phyloP scores from a whole-genome alignment of 2,797 vertebrate species.

The Poecilia wingei region DNA sequence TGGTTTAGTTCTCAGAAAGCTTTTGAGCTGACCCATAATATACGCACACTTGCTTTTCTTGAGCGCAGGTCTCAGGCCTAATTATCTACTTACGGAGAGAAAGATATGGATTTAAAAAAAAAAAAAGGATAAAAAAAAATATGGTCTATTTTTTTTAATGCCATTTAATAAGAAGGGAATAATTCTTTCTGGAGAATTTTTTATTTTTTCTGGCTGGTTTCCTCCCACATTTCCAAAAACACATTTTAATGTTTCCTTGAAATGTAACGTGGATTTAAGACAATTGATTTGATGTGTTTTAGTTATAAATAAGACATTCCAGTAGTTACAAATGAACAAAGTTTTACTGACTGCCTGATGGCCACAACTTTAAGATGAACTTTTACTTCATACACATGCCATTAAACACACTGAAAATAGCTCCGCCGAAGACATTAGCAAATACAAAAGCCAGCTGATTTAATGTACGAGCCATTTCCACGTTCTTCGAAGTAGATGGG shows the following conservation, averaged over 20 bases:
- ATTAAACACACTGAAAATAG: constrained; percentile 23
- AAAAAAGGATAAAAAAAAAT: neutral
- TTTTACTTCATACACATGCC: constrained; percentile 15
- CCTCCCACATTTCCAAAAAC: no score
- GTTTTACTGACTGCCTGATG: constrained; percentile 10
- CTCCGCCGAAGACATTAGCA: constrained; percentile 4
- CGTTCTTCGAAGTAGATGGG: constrained; percentile 16
- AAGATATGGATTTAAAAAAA: neutral
- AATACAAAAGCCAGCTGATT: constrained; percentile 28
- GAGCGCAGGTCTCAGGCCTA: neutral
- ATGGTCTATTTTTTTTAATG: neutral
- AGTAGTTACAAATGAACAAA: neutral
- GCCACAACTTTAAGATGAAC: constrained; percentile 18
- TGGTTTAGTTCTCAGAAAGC: neutral
- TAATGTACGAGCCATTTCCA: constrained; percentile 29
- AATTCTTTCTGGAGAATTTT: no score
- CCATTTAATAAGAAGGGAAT: neutral
- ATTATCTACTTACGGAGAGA: neutral
- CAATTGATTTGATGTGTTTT: neutral
- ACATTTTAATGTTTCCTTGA: no score
- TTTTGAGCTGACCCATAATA: neutral
- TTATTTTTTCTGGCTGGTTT: no score
- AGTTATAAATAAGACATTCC: constrained; percentile 2
- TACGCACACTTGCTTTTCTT: neutral
- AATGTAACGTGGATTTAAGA: neutral